Percentiles rank a stretch among this genome's conserved stretches.
phyloP scores from a whole-genome alignment of 2,797 vertebrate genomes.

The Falco naumanni region DNA sequence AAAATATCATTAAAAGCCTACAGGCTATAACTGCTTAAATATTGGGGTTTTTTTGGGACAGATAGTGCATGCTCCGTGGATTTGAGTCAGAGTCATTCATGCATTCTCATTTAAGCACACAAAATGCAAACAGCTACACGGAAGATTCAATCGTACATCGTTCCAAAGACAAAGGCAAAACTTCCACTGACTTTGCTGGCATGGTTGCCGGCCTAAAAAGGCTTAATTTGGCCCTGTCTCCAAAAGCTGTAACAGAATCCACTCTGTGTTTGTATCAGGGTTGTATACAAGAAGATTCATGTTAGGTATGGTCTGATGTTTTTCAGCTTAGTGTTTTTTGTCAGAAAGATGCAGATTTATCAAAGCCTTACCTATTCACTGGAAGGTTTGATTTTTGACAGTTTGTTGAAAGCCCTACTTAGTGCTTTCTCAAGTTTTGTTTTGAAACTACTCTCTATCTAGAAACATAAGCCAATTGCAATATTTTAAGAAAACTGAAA shows the following conservation, averaged over 20 bases:
- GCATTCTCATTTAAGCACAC: neutral
- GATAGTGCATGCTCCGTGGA: neutral
- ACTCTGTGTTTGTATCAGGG: neutral
- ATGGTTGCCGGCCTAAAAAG: neutral
- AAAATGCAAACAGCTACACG: too few species aligned
- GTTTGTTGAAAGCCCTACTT: neutral
- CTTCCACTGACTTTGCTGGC: neutral
- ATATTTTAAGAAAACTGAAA: neutral
- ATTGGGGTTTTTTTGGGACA: neutral
- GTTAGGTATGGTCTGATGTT: neutral
- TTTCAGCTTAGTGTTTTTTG: neutral
- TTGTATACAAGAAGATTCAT: neutral
- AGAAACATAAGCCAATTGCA: neutral
- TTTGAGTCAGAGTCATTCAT: neutral
- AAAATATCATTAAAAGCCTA: neutral
- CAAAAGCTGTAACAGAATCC: neutral
- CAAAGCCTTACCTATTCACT: neutral
- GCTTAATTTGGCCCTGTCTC: neutral
- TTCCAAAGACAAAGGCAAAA: neutral
- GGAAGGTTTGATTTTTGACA: neutral
- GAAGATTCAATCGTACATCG: neutral
- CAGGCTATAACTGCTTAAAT: neutral
- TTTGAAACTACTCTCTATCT: neutral
- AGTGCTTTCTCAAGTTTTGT: neutral
- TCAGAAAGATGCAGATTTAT: neutral